Conservation (phyloP, 1,140 invertebrate genomes). For the Heliconius melpomene region DNA sequence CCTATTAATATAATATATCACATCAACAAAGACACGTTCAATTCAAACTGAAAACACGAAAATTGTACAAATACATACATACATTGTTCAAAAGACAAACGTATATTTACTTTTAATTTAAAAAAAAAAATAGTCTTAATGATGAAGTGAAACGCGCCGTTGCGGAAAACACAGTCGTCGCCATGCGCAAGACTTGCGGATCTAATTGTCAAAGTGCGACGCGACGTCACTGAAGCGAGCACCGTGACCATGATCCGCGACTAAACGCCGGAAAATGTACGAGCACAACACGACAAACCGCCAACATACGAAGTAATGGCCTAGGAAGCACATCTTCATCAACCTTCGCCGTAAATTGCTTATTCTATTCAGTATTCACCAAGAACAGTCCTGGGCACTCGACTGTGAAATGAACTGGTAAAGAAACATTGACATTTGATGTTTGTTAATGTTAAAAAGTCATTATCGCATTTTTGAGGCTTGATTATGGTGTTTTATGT, state of each 20-base stretch:
- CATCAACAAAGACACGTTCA: not conserved
- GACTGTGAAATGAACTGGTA: not conserved
- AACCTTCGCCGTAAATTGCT: not conserved
- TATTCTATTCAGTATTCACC: not conserved
- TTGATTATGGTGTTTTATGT: not conserved
- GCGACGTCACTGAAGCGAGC: conserved; percentile 43
- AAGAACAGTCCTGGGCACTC: not conserved
- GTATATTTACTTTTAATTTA: conserved; percentile 2
- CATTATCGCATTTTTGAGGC: not conserved
- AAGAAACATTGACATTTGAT: conserved; percentile 27
- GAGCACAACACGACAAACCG: conserved; percentile 11
- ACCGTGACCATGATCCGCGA: conserved; percentile 17
- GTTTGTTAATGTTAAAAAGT: conserved; percentile 20
- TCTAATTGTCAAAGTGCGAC: conserved; percentile 65
- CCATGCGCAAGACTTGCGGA: conserved; percentile 63
- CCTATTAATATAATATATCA: not conserved
- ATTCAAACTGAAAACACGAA: not conserved
- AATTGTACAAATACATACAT: not conserved
- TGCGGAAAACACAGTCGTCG: conserved; percentile 54
- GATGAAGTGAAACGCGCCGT: conserved; percentile 1
- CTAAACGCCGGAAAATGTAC: conserved; percentile 17
- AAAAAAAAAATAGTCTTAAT: conserved; percentile 9
- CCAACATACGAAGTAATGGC: conserved; percentile 15
- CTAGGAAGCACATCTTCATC: conserved; percentile 16
- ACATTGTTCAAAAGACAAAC: not conserved